These are phyloP conservation scores for Drosophila lowei DNA, from an alignment of 1,140 invertebrate species.

Conservation along the genomic window DNA sequence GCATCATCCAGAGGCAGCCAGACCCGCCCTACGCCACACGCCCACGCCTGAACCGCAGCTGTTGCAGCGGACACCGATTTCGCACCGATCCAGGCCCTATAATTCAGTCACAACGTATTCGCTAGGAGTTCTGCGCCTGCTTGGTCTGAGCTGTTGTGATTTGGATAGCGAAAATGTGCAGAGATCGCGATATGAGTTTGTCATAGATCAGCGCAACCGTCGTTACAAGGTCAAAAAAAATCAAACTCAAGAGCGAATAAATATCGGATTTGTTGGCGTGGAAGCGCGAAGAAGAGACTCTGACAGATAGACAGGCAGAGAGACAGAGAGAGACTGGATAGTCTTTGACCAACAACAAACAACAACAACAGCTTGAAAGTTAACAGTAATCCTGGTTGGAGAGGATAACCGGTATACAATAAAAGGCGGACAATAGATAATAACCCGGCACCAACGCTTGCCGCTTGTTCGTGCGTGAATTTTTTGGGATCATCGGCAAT, in stretches of 20 bases:
- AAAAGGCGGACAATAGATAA: too few relatives aligned
- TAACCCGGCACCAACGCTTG: too few relatives aligned
- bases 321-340: conserved; percentile 7
- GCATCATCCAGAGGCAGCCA: too few relatives aligned
- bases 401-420: too few relatives aligned
- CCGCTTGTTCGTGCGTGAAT: conserved; percentile 33
- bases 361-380: conserved; percentile 42
- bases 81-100: conserved; percentile 59
- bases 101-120: conserved; percentile 83
- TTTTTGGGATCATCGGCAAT: conserved; percentile 39
- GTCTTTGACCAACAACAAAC: conserved; percentile 30
- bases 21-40: too few relatives aligned
- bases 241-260: conserved; percentile 66
- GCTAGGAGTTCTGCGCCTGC: conserved; percentile 76
- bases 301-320: neutral
- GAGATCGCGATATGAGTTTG: conserved; percentile 84
- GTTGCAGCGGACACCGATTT: conserved; percentile 56
- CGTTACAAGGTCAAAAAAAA: conserved; percentile 83
- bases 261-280: conserved; percentile 18
- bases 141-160: conserved; percentile 76
- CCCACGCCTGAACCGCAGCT: conserved; percentile 31
- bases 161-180: conserved; percentile 83
- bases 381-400: conserved; percentile 54
- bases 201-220: conserved; percentile 82
- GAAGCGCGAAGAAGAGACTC: conserved; percentile 24